Evolutionary conservation across 2,888 invertebrate species (phyloP), one percentile per base, ranked within the genome.

Genomic region (Lepetodrilus schrolli): DNA sequence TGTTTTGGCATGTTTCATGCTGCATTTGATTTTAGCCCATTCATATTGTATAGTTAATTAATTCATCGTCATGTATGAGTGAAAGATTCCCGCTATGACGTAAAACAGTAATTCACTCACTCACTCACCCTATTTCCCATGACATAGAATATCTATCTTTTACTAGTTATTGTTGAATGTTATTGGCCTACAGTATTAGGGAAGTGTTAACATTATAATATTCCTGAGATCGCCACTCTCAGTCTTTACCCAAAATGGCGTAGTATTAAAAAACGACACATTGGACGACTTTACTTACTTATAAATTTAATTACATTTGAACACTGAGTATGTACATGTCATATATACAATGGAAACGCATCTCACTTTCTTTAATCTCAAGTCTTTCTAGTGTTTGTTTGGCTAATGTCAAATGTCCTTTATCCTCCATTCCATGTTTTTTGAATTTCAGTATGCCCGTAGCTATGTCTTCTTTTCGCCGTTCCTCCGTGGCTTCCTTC

Each of bases 321-420:
- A 43, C 8, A 13, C 10, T 10, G 10, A 4, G 4, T 43, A 43
- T 10, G 10, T 13, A 43, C 4, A 17, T 1, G 43, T 17, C 13
- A 4, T 43, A 43, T 43, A 37, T 13, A 7, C 4, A 43, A 43
- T 1, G 17, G 13, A 43, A 13, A 10, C 13, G 17, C 8, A 4
- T 30, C 58, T 13, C 34, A 58, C 58, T 30, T 17, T 58, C 58
- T 30, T 2, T 58, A 7, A 58, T 17, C 17, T 34, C 30, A 3
- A 58, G 10, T 3, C 34, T 5, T 20, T 79, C 78, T 5, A 77
- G 43, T 10, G 77, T 80, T 7, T 78, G 77, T 30, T 72, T 73
- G 8, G 80, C 81, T 20, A 72, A 74, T 4, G 70, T 38, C 0
- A 82, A 65, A 20, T 82, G 80, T 1, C 80, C 78, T 13, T 73